Base-by-base conservation (phyloP, 1,140 invertebrate genomes). In the Phenacoccus solenopsis region DNA sequence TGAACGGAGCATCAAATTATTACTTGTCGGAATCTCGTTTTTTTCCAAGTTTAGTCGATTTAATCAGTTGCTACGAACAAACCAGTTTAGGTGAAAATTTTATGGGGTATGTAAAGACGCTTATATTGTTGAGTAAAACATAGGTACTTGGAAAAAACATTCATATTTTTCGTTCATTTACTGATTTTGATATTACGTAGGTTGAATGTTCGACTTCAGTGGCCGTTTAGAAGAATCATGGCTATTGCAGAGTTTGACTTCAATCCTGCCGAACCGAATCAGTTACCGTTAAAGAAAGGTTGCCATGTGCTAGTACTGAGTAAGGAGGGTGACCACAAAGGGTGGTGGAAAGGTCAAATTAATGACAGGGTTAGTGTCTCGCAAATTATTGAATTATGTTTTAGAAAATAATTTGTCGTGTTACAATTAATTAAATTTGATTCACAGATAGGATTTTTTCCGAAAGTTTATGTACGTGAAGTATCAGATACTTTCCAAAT, bases 1-100 rank as follows among this genome's bases (percentile, higher is more conserved):
- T 80, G 27, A 82, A 84, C 38, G 83, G 82, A 24, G 78, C 81
- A 12, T 78, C 82, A 71, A 81, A 85, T 56, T 93, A 88, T 79
- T 96, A 86, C 79, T 80, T 98, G 21, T 94, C 91, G 16, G 87
- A 93, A 76, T 89, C 90, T n/a, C 84, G 92, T 67, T 94, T 89
- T 78, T 98, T 98, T 77, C 88, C 89, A 75, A 90, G 87, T 75
- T 86, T 94, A 69, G 88, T 92, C 74, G 93, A 96, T 78, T 82
- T 97, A 25, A 87, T 97, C 61, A 87, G 88, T 56, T 94, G 90
- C 80, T 97, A 98, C 78, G 89, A 96, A 78, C 84, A 89, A 67
- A 89, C 88, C 70, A 93, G 90, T 76, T 81, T 97, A 67, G 85
- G 87, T 1, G 93, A 96, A 81, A 96, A 94, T 79, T 98, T 97